Conservation (phyloP, 2,113 vertebrate genomes). For the Oryzias javanicus region DNA sequence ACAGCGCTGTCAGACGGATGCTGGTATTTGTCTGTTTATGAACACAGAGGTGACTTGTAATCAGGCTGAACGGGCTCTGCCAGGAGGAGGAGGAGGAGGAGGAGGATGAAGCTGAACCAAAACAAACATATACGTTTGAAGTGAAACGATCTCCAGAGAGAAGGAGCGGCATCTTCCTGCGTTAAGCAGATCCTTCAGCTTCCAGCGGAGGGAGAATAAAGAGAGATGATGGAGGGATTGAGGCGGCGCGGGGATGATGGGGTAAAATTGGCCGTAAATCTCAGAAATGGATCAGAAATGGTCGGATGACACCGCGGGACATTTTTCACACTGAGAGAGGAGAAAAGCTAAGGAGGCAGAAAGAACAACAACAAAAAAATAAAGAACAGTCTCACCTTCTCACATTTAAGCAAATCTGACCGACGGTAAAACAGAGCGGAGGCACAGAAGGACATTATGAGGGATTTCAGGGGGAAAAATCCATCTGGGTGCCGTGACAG, state of each 20-base stretch:
- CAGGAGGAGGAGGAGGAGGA: slow-evolving; percentile 19
- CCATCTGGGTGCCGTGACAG: slow-evolving; percentile 85
- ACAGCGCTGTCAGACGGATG: slow-evolving; percentile 59
- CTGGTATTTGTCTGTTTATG: slow-evolving; percentile 70
- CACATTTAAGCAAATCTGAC: slow-evolving; percentile 22
- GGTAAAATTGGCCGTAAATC: slow-evolving; percentile 75
- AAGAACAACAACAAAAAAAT: background rate
- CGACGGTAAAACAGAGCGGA: slow-evolving; percentile 10
- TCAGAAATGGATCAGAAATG: slow-evolving; percentile 72
- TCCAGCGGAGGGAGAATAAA: slow-evolving; percentile 48
- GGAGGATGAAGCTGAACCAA: slow-evolving; percentile 1
- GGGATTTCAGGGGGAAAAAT: slow-evolving; percentile 86
- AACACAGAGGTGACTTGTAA: slow-evolving; percentile 76
- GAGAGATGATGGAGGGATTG: slow-evolving; percentile 47
- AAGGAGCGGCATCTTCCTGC: slow-evolving; percentile 29
- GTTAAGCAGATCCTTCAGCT: slow-evolving; percentile 50
- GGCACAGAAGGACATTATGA: slow-evolving; percentile 40
- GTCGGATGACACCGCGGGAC: slow-evolving; percentile 72
- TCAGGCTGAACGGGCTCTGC: slow-evolving; percentile 68
- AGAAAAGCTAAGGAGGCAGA: slow-evolving; percentile 16
- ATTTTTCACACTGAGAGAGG: slow-evolving; percentile 37
- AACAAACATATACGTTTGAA: slow-evolving; percentile 15
- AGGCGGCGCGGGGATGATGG: slow-evolving; percentile 58
- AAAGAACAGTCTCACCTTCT: slow-evolving; percentile 6
- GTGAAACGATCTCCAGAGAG: slow-evolving; percentile 15